These are phyloP conservation scores for Adelosebastes latens DNA, from an alignment of 2,797 vertebrate species.

Conservation along the genomic window DNA sequence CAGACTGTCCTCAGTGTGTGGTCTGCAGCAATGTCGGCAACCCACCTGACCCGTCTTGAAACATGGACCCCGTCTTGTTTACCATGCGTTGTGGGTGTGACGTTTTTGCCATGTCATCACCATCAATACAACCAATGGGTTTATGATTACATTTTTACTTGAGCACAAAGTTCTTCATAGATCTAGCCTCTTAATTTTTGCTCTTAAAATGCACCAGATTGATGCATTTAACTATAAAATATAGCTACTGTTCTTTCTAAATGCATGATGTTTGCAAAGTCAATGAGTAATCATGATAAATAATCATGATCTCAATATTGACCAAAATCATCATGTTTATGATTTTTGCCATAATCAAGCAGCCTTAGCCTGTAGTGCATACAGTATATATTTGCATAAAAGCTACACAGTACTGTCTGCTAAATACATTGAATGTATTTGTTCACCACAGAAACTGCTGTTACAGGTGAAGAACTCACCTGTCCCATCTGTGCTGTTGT, in stretches of 20 bases:
- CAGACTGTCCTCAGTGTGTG: too few relatives aligned
- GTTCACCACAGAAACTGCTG: background rate
- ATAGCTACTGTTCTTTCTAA: too few relatives aligned
- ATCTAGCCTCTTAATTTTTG: background rate
- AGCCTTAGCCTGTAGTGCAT: background rate
- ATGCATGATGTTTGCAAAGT: too few relatives aligned
- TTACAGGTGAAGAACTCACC: constrained; percentile 74
- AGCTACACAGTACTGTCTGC: background rate
- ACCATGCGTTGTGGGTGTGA: too few relatives aligned
- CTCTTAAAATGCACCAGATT: too few relatives aligned
- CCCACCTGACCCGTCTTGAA: too few relatives aligned
- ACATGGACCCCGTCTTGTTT: too few relatives aligned
- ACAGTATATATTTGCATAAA: background rate
- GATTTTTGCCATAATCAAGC: background rate
- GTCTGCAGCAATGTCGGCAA: too few relatives aligned
- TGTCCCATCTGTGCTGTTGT: constrained; percentile 88
- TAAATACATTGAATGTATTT: background rate
- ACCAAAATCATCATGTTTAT: too few relatives aligned
- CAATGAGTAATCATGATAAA: background rate
- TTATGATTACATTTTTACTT: background rate
- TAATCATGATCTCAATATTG: too few relatives aligned
- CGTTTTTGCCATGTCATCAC: too few relatives aligned
- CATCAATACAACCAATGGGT: background rate
- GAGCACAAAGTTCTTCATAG: background rate
- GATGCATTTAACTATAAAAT: too few relatives aligned